phyloP scores from a whole-genome alignment of 1,140 invertebrate genomes.

The Aphaenogaster floridana region DNA sequence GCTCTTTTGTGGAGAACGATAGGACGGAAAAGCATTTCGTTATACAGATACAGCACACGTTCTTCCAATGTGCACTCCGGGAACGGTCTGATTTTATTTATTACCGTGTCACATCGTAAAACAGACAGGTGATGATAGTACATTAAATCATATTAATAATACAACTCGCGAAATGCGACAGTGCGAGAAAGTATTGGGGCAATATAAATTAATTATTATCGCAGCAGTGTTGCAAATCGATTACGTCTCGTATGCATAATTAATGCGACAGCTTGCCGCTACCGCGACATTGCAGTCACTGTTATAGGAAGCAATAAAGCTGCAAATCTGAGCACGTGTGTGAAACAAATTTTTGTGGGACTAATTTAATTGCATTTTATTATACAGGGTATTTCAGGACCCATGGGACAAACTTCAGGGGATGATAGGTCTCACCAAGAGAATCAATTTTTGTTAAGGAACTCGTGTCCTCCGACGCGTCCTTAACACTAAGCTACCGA shows the following conservation, averaged over 20 bases:
- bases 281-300: not conserved
- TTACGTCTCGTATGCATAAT: slow-evolving; percentile 59
- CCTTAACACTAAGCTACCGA: too few species aligned
- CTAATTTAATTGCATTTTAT: slow-evolving; percentile 15
- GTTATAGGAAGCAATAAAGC: slow-evolving; percentile 8
- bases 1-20: slow-evolving; percentile 43
- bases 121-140: slow-evolving; percentile 20
- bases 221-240: slow-evolving; percentile 48
- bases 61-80: not conserved
- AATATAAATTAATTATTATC: slow-evolving; percentile 60
- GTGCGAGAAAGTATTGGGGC: slow-evolving; percentile 43
- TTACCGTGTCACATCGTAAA: slow-evolving; percentile 22
- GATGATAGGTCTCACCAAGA: too few species aligned
- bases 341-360: slow-evolving; percentile 3
- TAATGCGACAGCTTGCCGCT: slow-evolving; percentile 45
- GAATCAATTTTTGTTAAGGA: too few species aligned
- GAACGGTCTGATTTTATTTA: slow-evolving; percentile 47
- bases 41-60: not conserved
- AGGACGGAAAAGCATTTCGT: slow-evolving; percentile 21
- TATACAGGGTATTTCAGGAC: too few species aligned
- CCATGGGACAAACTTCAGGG: too few species aligned
- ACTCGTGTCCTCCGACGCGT: too few species aligned
- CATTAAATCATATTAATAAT: slow-evolving; percentile 51
- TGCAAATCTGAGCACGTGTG: not conserved
- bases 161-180: slow-evolving; percentile 34